Percentiles rank a stretch among this genome's conserved stretches.
phyloP scores from a whole-genome alignment of 1,140 invertebrate genomes.

The Eurosta solidaginis region DNA sequence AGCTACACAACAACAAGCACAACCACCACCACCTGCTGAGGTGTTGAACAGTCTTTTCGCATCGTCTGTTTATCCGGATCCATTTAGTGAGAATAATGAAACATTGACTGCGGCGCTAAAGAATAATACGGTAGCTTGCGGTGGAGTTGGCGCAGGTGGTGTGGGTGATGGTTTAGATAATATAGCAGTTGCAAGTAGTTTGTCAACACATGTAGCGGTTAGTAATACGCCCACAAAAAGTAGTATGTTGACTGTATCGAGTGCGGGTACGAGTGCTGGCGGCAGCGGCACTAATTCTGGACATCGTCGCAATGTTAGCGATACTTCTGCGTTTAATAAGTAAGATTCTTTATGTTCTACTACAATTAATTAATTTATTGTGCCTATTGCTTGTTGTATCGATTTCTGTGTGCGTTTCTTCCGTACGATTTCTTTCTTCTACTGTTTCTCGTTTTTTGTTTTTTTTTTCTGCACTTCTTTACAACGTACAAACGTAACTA shows the following conservation, averaged over 20 bases:
- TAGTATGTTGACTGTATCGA: background rate
- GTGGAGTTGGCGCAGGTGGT: background rate
- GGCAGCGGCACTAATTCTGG: slow-evolving; percentile 44
- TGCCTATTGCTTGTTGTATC: slow-evolving; percentile 33
- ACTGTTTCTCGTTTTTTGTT: slow-evolving; percentile 25
- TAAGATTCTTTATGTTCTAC: slow-evolving; percentile 59
- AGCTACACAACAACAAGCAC: slow-evolving; percentile 14
- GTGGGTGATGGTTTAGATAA: background rate
- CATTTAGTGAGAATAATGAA: slow-evolving; percentile 66
- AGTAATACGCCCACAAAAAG: background rate
- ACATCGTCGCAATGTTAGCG: slow-evolving; percentile 82
- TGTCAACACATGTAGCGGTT: background rate
- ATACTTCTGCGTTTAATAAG: slow-evolving; percentile 86
- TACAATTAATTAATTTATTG: slow-evolving; percentile 21
- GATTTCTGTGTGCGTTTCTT: slow-evolving; percentile 42
- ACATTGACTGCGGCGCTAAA: slow-evolving; percentile 18
- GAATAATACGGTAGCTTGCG: background rate
- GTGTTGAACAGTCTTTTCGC: slow-evolving; percentile 60
- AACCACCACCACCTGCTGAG: slow-evolving; percentile 20
- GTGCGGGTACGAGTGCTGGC: slow-evolving; percentile 31
- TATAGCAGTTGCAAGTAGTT: background rate
- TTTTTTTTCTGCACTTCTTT: slow-evolving; percentile 18
- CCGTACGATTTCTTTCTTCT: slow-evolving; percentile 37
- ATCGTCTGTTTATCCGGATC: slow-evolving; percentile 65
- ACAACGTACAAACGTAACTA: background rate